These are phyloP conservation scores for Zygaena filipendulae DNA, from an alignment of 2,888 invertebrate genomes.

Conservation along the genomic window DNA sequence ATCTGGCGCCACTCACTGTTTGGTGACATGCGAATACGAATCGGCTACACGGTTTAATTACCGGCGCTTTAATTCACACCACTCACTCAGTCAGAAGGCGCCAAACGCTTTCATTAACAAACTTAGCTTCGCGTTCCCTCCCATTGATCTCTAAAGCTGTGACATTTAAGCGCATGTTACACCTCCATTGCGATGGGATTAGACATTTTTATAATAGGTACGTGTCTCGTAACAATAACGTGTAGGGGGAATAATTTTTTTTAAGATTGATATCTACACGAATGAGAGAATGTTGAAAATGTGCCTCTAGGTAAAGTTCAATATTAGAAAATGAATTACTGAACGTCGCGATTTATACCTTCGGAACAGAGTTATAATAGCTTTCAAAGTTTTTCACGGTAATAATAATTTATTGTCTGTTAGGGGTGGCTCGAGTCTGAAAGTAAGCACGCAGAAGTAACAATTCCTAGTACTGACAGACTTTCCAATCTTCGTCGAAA, in stretches of 20 bases:
- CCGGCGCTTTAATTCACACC: conserved; percentile 33
- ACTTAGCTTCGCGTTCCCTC: too few species aligned
- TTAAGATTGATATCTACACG: too few species aligned
- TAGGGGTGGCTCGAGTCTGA: conserved; percentile 25
- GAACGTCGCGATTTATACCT: conserved; percentile 26
- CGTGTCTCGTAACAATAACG: too few species aligned
- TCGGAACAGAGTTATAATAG: conserved; percentile 33
- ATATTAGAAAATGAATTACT: conserved; percentile 19
- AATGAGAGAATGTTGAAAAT: too few species aligned
- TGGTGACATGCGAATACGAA: conserved; percentile 38
- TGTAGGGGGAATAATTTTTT: too few species aligned
- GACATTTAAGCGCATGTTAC: too few species aligned
- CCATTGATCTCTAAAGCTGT: conserved; percentile 16
- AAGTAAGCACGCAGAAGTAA: conserved; percentile 38
- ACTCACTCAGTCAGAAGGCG: conserved; percentile 24
- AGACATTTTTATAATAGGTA: too few species aligned
- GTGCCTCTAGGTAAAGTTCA: conserved; percentile 5
- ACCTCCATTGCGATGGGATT: too few species aligned
- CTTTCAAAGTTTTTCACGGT: conserved; percentile 34
- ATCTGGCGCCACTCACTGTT: conserved; percentile 32
- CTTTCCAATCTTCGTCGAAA: conserved; percentile 35
- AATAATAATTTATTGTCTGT: conserved; percentile 36
- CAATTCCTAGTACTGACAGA: conserved; percentile 33
- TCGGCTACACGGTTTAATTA: conserved; percentile 38
- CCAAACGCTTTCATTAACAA: too few species aligned